phyloP scores from a whole-genome alignment of 2,888 invertebrate species.

The Embidobia sp. region DNA sequence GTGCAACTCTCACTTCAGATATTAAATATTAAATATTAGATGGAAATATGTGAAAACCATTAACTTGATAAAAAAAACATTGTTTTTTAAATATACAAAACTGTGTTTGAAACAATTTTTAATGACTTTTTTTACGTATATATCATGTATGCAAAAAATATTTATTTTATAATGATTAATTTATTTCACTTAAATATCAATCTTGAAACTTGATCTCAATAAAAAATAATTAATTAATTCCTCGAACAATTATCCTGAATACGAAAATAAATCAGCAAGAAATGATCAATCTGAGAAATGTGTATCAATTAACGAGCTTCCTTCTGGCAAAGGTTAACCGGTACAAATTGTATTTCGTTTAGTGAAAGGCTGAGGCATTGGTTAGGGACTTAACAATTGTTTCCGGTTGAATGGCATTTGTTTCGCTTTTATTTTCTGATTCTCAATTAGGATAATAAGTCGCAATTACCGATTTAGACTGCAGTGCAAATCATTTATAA shows the following conservation, averaged over 20 bases:
- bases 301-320: constrained; percentile 72
- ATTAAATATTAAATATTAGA: no score
- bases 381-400: constrained; percentile 74
- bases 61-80: no score
- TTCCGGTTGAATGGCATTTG: constrained; percentile 71
- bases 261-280: constrained; percentile 11
- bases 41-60: no score
- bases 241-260: constrained; percentile 9
- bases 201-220: no score
- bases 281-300: constrained; percentile 36
- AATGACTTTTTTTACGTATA: no score
- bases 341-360: constrained; percentile 73
- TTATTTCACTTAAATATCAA: no score
- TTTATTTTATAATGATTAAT: no score
- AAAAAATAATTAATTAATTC: no score
- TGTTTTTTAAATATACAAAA: no score
- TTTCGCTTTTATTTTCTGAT: constrained; percentile 58
- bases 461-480: constrained; percentile 49
- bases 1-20: no score
- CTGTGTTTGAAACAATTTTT: no score
- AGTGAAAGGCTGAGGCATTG: constrained; percentile 67
- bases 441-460: constrained; percentile 67
- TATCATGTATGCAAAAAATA: no score
- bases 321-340: constrained; percentile 70
- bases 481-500: constrained; percentile 79